Percentiles rank a stretch among this genome's conserved stretches.
Conservation (phyloP, 2,113 vertebrate species). For the Amphilophus citrinellus region DNA sequence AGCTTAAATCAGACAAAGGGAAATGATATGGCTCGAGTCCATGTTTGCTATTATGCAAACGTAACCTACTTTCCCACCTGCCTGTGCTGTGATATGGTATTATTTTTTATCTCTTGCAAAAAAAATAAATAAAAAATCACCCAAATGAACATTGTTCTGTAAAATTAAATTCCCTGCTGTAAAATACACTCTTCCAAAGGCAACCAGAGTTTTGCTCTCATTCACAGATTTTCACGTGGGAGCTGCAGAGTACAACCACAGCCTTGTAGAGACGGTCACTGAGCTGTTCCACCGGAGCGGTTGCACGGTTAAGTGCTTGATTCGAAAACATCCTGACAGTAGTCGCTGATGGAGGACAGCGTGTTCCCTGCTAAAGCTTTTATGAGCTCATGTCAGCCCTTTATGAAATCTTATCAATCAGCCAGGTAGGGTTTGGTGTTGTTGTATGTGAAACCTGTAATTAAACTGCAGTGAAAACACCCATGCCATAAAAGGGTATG, state of each 20-base stretch:
- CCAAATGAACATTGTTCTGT: conserved; percentile 31
- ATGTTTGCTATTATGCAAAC: conserved; percentile 46
- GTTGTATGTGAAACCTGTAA: neutral
- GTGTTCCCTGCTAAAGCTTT: neutral
- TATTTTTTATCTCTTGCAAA: conserved; percentile 21
- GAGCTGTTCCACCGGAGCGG: conserved; percentile 42
- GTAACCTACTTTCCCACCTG: conserved; percentile 46
- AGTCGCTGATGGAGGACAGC: conserved; percentile 22
- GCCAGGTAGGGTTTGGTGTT: neutral
- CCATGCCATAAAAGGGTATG: neutral
- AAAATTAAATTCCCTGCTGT: neutral
- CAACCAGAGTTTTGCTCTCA: neutral
- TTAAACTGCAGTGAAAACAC: neutral
- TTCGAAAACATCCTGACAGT: conserved; percentile 38
- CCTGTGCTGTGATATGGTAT: neutral
- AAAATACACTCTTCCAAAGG: neutral
- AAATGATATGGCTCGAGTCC: conserved; percentile 58
- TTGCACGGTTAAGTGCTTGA: conserved; percentile 21
- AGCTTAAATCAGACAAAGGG: conserved; percentile 59
- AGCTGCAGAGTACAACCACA: conserved; percentile 33
- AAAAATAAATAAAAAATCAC: conserved; percentile 16
- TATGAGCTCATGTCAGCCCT: neutral
- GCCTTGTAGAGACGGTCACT: conserved; percentile 43
- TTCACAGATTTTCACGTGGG: conserved; percentile 38
- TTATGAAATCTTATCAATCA: conserved; percentile 17